Evolutionary conservation across 1,140 invertebrate species (phyloP).

Genomic region (Steinernema feltiae): DNA sequence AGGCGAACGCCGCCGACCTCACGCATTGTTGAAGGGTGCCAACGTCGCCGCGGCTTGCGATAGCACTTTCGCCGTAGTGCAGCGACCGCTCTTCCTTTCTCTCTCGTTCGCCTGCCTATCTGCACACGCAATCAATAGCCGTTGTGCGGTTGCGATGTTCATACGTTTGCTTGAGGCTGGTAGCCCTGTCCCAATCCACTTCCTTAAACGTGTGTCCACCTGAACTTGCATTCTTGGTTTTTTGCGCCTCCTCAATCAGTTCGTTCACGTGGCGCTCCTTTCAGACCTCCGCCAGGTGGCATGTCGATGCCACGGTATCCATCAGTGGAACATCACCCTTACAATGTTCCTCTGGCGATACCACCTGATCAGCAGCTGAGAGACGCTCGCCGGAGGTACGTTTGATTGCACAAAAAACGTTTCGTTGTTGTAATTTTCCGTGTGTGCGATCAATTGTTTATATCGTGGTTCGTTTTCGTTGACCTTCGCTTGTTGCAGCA

Average conservation of each 20-base stretch:
- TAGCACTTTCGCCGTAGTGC: neutral
- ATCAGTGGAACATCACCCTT: neutral
- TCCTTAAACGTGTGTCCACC: neutral
- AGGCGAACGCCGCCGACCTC: slow-evolving; percentile 6
- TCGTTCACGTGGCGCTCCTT: neutral
- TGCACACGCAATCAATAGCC: slow-evolving; percentile 6
- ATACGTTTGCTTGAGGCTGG: neutral
- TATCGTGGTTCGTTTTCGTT: neutral
- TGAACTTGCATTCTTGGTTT: neutral
- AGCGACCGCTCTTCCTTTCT: neutral
- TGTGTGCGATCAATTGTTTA: neutral
- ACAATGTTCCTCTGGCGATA: neutral
- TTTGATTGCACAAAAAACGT: neutral
- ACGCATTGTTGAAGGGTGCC: neutral
- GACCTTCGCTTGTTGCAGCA: neutral
- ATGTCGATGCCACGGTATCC: neutral
- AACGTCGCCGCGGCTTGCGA: slow-evolving; percentile 1
- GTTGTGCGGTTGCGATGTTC: neutral
- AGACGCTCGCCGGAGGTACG: neutral
- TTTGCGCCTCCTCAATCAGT: neutral
- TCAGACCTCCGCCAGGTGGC: neutral
- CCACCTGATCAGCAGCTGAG: neutral
- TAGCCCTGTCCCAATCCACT: neutral
- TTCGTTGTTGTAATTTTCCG: neutral
- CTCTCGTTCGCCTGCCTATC: neutral